Evolutionary conservation across 2,888 invertebrate species (phyloP), one percentile per base, ranked within the genome.

Genomic region (Ryuthela nishihirai): DNA sequence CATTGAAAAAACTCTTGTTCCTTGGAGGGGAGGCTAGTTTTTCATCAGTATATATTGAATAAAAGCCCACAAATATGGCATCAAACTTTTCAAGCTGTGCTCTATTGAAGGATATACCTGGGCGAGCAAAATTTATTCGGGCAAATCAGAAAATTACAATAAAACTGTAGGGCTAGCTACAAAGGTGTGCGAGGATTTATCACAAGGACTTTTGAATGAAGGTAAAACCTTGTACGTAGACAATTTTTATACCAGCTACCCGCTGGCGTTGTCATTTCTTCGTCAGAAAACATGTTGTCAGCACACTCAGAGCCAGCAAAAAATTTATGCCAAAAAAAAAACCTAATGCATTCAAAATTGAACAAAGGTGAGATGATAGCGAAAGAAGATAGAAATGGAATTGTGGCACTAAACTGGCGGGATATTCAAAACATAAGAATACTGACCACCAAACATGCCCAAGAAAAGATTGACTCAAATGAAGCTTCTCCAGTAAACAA

Each of bases 1-100:
- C 12, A 68, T 73, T 21, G 72, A 72, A 54, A 70, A 72, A 59
- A 64, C 67, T 23, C 68, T 72, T 68, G 64, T 72, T 15, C 69
- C 70, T 18, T 72, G 68, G 68, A 55, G 68, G 71, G 71, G 4
- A 47, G 71, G 35, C 58, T 73, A 3, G 12, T 36, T n/a, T 70
- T 71, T 47, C 65, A 67, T 1, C 71, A 72, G 50, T 72, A 71
- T 47, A 70, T 71, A 25, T 68, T 69, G 50, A 66, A 64, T 21
- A 72, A n/a, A 70, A 58, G 36, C 65, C 12, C 69, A 70, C 45
- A 66, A 66, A 44, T 72, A 70, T 42, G 72, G 72, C 0, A 56
- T 71, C 12, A 70, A 72, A 62, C 17, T 73, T 20, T 70, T 72
- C 48, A 69, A 71, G 56, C 36, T 69, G 10, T 71, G 71, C 48